Evolutionary conservation across 2,797 vertebrate species (phyloP).

Genomic region (Triplophysa bombifrons): DNA sequence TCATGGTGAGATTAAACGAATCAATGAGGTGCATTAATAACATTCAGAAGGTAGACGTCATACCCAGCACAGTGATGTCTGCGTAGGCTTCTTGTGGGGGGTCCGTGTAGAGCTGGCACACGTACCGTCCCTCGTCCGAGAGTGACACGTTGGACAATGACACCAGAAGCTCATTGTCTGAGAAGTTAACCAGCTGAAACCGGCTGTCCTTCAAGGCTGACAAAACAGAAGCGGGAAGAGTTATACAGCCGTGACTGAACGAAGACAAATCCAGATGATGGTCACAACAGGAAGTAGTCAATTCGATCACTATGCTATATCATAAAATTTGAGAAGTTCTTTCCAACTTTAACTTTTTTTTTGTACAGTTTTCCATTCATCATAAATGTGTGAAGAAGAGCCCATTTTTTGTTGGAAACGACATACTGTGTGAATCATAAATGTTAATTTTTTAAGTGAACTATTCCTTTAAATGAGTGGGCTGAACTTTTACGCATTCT

Average conservation of each 20-base stretch:
- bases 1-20: constrained; percentile 54
- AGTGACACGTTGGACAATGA: constrained; percentile 86
- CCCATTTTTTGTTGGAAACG: background rate
- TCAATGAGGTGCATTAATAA: constrained; percentile 56
- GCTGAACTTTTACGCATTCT: constrained; percentile 14
- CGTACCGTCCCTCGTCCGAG: constrained; percentile 84
- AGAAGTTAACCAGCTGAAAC: constrained; percentile 90
- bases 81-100: constrained; percentile 86
- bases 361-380: too few relatives aligned
- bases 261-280: background rate
- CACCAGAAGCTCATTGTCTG: constrained; percentile 85
- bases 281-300: background rate
- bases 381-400: too few relatives aligned
- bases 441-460: background rate
- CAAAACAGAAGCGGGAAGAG: constrained; percentile 40
- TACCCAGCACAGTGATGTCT: constrained; percentile 85
- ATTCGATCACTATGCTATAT: background rate
- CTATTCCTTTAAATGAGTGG: constrained; percentile 11
- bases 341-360: background rate
- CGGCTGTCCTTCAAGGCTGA: constrained; percentile 87
- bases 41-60: constrained; percentile 45
- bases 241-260: background rate
- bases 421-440: background rate
- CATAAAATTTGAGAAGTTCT: background rate
- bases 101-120: constrained; percentile 88